Conservation (phyloP, 2,113 vertebrate genomes). For the Desmodus rotundus region DNA sequence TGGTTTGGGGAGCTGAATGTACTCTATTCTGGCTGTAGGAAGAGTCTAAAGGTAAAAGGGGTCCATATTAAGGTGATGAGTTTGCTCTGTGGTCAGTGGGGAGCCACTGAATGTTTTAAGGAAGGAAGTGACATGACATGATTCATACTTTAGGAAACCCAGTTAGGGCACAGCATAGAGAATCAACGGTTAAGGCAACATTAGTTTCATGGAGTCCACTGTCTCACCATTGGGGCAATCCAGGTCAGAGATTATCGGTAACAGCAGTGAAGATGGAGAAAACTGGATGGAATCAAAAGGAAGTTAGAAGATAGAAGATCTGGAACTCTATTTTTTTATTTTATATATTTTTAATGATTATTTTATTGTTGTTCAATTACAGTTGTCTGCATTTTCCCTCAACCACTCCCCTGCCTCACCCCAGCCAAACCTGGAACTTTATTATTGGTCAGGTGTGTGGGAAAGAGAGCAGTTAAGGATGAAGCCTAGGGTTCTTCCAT, state of each 20-base stretch:
- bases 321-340: background rate
- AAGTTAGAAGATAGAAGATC: background rate
- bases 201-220: background rate
- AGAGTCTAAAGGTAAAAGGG: background rate
- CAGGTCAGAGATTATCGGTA: background rate
- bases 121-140: background rate
- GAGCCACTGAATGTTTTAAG: background rate
- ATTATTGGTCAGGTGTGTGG: background rate
- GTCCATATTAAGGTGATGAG: background rate
- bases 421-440: background rate
- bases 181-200: background rate
- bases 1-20: background rate
- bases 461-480: background rate
- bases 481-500: background rate
- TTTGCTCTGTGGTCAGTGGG: background rate
- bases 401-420: too few relatives aligned
- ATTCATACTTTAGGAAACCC: background rate
- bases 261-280: background rate
- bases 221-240: background rate
- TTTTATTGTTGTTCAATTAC: too few relatives aligned
- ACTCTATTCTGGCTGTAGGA: background rate
- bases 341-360: too few relatives aligned
- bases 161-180: background rate
- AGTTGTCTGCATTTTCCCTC: too few relatives aligned
- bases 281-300: background rate